Evolutionary conservation across 2,113 vertebrate species (phyloP).

Genomic region (Tenrec ecaudatus): DNA sequence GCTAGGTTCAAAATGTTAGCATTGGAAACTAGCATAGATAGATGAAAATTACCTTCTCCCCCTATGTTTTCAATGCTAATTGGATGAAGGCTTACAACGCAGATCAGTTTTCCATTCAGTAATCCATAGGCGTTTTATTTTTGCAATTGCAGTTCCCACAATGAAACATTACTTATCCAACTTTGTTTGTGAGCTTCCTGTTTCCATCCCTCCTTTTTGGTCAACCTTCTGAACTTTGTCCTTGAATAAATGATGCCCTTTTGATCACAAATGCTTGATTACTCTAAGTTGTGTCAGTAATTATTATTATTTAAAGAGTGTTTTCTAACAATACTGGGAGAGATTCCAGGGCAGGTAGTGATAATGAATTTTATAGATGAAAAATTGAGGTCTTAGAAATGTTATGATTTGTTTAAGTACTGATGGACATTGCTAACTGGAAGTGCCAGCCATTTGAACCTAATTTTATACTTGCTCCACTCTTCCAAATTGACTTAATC

Average conservation of each 20-base stretch:
- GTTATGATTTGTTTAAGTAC: constrained; percentile 6
- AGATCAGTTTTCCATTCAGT: no score
- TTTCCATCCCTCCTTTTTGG: no score
- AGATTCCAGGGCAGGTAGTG: neutral
- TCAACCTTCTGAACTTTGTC: no score
- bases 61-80: no score
- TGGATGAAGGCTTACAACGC: no score
- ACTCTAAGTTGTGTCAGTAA: neutral
- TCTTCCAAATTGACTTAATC: neutral
- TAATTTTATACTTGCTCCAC: neutral
- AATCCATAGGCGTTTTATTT: no score
- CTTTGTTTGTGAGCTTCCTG: no score
- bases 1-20: neutral
- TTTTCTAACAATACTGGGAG: constrained; percentile 46
- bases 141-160: no score
- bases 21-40: constrained; percentile 16
- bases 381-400: constrained; percentile 29
- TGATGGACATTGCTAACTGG: neutral
- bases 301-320: neutral
- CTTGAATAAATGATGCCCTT: no score
- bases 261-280: no score
- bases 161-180: no score
- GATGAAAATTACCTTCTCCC: neutral
- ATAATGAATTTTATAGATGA: constrained; percentile 28
- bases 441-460: neutral